phyloP scores from a whole-genome alignment of 2,797 vertebrate genomes.

The Aotus griseimembra region DNA sequence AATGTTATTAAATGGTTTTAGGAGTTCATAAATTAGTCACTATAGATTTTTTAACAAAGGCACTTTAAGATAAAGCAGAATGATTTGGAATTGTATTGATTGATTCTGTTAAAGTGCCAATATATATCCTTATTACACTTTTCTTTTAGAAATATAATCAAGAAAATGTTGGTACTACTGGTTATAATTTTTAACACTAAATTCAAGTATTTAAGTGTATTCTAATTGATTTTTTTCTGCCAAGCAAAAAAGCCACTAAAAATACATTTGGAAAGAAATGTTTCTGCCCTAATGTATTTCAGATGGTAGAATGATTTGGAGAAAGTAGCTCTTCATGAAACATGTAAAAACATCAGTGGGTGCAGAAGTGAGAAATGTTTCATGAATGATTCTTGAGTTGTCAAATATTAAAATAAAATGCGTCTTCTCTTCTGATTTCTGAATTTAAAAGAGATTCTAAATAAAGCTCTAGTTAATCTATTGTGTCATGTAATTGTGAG shows the following conservation, averaged over 20 bases:
- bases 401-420: not conserved
- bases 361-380: constrained; percentile 26
- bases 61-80: constrained; percentile 75
- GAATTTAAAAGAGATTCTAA: not conserved
- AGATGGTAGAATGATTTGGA: constrained; percentile 38
- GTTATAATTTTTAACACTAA: constrained; percentile 71
- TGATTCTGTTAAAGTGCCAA: constrained; percentile 69
- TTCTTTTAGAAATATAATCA: constrained; percentile 72
- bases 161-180: constrained; percentile 65
- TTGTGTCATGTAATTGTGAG: not conserved
- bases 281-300: constrained; percentile 3
- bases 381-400: constrained; percentile 3
- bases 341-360: not conserved
- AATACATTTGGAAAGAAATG: constrained; percentile 54
- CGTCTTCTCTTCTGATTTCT: not conserved
- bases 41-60: constrained; percentile 77
- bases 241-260: constrained; percentile 60
- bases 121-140: constrained; percentile 73
- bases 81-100: constrained; percentile 78
- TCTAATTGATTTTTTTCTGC: constrained; percentile 66
- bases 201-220: constrained; percentile 71
- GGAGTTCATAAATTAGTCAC: constrained; percentile 79
- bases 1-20: constrained; percentile 70
- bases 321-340: constrained; percentile 10
- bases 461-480: not conserved